Base-by-base conservation (phyloP, 2,113 vertebrate species). In the Tricholaema leucomelas region DNA sequence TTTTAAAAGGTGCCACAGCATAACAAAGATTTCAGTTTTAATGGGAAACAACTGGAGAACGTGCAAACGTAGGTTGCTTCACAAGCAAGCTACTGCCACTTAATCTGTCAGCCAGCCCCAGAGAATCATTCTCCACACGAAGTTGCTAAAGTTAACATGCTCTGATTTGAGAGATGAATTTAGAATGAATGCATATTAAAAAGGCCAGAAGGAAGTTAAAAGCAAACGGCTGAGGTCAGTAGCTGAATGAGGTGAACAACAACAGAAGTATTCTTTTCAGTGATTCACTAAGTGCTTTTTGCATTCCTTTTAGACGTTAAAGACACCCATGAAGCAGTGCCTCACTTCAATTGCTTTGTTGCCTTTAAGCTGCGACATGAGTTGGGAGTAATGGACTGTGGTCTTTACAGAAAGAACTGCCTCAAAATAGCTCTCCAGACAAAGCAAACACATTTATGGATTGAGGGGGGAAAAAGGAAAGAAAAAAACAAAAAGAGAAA, bases 11-110 rank as follows among this genome's bases (percentile, higher is more conserved):
- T 86, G 91, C 72, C 77, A 89, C 91, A 83, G 73, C 79, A 87
- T 60, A 90, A 80, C 52, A 58, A 48, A 92, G 85, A 79, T 97
- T 96, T 93, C 87, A 79, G 24, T 78, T 95, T 94, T 96, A 95
- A 95, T 94, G 64, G 85, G 90, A 96, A 95, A 95, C 2, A 69
- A 91, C 92, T 85, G 70, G 69, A 80, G 81, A 92, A 96, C 92
- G 93, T 82, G 56, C 67, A 96, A 95, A 90, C 48, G 35, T 69
- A 90, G 61, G 21, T 84, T 79, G 83, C 84, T 95, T 94, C 88
- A 94, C 77, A 92, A 96, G 24, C 69, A 70, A 85, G 48, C 72
- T 81, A 94, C 72, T 83, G 85, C 87, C 84, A 95, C 81, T 93
- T 93, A 91, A 94, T 96, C 91, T 0, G 1, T 92, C 67, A 93